Evolutionary conservation across 2,888 invertebrate species (phyloP).

Genomic region (Maniola hyperantus): DNA sequence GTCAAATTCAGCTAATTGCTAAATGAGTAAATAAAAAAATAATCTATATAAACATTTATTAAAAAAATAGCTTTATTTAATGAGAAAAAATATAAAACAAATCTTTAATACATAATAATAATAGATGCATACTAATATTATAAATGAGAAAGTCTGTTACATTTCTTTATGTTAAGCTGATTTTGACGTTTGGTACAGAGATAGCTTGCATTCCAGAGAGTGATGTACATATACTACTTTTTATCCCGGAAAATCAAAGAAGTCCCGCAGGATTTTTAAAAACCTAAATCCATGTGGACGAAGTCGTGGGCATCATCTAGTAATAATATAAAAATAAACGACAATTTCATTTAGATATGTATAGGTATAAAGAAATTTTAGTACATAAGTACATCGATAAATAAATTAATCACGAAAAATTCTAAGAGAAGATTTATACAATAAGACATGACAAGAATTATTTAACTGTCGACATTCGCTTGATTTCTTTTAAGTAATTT

Average conservation of each 20-base stretch:
- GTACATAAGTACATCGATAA: background rate
- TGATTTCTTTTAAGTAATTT: background rate
- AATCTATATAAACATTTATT: no score
- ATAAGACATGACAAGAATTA: background rate
- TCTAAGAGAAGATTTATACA: background rate
- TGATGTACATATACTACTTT: no score
- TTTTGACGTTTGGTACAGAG: no score
- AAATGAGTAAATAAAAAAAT: background rate
- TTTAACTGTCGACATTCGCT: slow-evolving; percentile 4
- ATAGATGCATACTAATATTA: no score
- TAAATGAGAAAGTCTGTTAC: no score
- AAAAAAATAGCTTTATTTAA: background rate
- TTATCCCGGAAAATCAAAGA: no score
- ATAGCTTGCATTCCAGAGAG: no score
- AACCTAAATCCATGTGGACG: no score
- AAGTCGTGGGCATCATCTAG: background rate
- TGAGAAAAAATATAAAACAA: background rate
- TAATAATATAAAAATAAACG: background rate
- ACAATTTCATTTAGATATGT: background rate
- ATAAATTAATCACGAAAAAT: background rate
- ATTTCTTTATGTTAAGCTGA: no score
- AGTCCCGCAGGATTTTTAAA: no score
- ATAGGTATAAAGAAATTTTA: background rate
- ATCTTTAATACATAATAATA: no score
- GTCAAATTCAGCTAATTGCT: no score